Base-by-base conservation (phyloP, 2,888 invertebrate genomes). In the Catocala nupta region DNA sequence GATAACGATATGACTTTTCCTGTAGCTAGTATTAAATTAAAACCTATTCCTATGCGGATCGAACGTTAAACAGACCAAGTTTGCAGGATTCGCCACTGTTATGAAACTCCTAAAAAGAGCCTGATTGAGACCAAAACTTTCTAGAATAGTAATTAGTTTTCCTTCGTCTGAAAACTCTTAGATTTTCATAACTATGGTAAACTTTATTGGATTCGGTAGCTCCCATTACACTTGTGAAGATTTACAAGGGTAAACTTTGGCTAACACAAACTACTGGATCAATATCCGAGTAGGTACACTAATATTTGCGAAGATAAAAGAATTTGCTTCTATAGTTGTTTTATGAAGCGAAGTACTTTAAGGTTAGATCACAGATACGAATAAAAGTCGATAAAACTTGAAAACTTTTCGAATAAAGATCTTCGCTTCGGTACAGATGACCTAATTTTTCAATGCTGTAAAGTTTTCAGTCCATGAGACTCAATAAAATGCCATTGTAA, bases 121-220 rank as follows among this genome's bases (percentile, higher is more conserved):
- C 68, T 84, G 82, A 86, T 84, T 85, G 78, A 81, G 78, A 75
- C 77, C 64, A 55, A 71, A 88, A 87, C 80, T 84, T 83, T 77
- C 65, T 65, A 75, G 82, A 82, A 86, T 83, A 82, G 81, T 82
- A 86, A 87, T 86, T 83, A 86, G 83, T 82, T 77, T 62, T 80
- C 65, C 78, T 77, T 79, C 73, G 73, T 71, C 72, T 81, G 75
- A 78, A 81, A 86, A 82, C 78, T 81, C 73, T 63, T 71, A 79
- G 73, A 83, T 84, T 84, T 85, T 83, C 83, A 83, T 83, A 84
- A 87, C 78, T 87, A 83, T 75, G 60, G 70, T 70, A 65, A 82
- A 82, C 75, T 81, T 80, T 55, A 73, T 73, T 72, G 73, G 71
- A 71, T 80, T 80, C 66, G 55, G 67, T 67, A 67, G 65, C 64